Evolutionary conservation across 1,140 invertebrate species (phyloP), one percentile per base, ranked within the genome.

Genomic region (Trichonephila clavipes): DNA sequence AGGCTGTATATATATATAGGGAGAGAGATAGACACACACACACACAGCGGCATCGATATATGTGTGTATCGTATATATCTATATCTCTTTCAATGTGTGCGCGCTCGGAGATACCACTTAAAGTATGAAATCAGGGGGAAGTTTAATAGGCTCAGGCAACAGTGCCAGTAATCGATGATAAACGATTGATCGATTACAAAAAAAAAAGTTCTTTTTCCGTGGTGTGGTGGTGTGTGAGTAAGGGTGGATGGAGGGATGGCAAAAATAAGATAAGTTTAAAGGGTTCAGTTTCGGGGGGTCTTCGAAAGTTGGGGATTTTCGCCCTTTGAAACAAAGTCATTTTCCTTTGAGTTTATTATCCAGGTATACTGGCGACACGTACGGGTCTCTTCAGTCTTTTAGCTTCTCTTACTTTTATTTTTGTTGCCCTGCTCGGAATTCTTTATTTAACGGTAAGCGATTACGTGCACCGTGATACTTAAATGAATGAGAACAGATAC

Each of bases 91-190:
- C 66, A 58, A 28, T 87, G 69, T 88, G 86, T 81, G 92, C 77
- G 90, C 59, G 90, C 59, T n/a, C 28, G 24, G 59, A 93, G 85
- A 88, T 88, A 93, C 92, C 92, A 93, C 85, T 93, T 93, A 93
- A 93, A 93, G 92, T 93, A 93, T 93, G 92, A 93, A 93, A 93
- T 93, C 92, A 93, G 66, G 92, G 86, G 92, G 92, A 93, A 93
- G 92, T 93, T 93, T 93, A 93, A 93, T 93, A 88, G 92, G 90
- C 90, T 86, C 59, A 72, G 90, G 86, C 92, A 93, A 93, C 92
- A 93, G 91, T 77, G 58, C 51, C 91, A 58, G 92, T 93, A 93
- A 93, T 93, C 92, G 92, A 93, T 93, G 86, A 93, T 93, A 81
- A 93, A 93, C 92, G 92, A 88, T 93, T 93, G 85, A 93, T 93